phyloP scores from a whole-genome alignment of 2,888 invertebrate genomes.

The Caprella mutica region DNA sequence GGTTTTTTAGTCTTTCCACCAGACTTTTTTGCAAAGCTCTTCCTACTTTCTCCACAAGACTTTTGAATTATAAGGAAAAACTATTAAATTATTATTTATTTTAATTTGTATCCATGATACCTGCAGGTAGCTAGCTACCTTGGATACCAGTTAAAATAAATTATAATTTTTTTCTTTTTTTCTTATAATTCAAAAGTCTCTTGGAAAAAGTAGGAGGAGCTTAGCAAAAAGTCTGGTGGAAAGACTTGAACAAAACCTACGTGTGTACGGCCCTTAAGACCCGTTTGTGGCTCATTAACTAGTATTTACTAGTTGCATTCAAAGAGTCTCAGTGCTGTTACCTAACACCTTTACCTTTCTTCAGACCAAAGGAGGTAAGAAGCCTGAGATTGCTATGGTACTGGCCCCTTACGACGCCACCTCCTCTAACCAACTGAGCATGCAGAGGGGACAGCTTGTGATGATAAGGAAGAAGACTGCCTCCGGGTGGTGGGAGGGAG shows the following conservation, averaged over 20 bases:
- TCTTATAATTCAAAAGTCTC: too few relatives aligned
- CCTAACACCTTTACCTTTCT: background rate
- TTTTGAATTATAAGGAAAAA: too few relatives aligned
- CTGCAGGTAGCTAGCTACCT: too few relatives aligned
- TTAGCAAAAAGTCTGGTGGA: too few relatives aligned
- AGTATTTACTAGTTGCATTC: background rate
- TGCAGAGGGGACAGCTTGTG: slow-evolving; percentile 81
- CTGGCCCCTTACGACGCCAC: slow-evolving; percentile 83
- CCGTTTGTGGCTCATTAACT: background rate
- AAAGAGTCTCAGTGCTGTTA: background rate
- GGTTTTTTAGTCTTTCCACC: too few relatives aligned
- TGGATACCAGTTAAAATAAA: background rate
- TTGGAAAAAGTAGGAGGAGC: too few relatives aligned
- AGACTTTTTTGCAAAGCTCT: too few relatives aligned
- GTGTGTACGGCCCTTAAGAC: too few relatives aligned
- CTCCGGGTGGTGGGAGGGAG: slow-evolving; percentile 99
- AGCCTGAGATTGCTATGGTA: slow-evolving; percentile 86
- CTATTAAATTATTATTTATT: too few relatives aligned
- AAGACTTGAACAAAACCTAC: too few relatives aligned
- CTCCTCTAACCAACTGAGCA: slow-evolving; percentile 78
- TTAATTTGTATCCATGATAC: too few relatives aligned
- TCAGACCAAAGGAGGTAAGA: slow-evolving; percentile 44
- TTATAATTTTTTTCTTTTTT: background rate
- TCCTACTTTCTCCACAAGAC: too few relatives aligned
- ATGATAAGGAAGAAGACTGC: slow-evolving; percentile 94